phyloP scores from a whole-genome alignment of 2,888 invertebrate species.

The Chaetoderma sp. region DNA sequence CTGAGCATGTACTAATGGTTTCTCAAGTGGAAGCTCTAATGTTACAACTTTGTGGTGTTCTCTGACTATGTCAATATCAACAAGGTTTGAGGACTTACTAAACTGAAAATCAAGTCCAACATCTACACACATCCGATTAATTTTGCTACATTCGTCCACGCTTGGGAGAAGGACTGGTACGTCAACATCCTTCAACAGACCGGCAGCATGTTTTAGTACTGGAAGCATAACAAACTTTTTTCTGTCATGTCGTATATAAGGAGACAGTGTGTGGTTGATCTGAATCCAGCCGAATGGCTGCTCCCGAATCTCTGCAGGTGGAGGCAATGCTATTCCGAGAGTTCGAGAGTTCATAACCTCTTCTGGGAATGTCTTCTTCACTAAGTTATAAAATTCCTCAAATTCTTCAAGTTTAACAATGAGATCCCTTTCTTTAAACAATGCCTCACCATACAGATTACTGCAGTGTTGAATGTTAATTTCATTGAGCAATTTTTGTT shows the following conservation, averaged over 20 bases:
- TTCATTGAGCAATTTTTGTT: conserved; percentile 90
- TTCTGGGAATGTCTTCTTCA: conserved; percentile 70
- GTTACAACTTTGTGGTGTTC: conserved; percentile 48
- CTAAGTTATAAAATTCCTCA: conserved; percentile 86
- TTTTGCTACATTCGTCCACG: conserved; percentile 52
- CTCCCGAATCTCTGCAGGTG: neutral
- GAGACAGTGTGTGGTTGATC: conserved; percentile 89
- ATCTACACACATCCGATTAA: conserved; percentile 59
- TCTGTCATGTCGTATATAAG: conserved; percentile 83
- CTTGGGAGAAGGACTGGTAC: conserved; percentile 50
- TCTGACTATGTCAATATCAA: conserved; percentile 51
- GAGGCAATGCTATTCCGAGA: neutral
- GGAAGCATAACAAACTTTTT: conserved; percentile 85
- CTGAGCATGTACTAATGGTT: conserved; percentile 63
- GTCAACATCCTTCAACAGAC: conserved; percentile 49
- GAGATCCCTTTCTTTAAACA: conserved; percentile 88
- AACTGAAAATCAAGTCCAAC: conserved; percentile 62
- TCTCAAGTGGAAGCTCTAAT: conserved; percentile 57
- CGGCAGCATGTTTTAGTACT: conserved; percentile 64
- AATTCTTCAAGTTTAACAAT: conserved; percentile 90
- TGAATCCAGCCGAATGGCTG: conserved; percentile 58
- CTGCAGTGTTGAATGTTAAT: conserved; percentile 94
- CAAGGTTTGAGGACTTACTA: conserved; percentile 55
- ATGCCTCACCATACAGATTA: conserved; percentile 87
- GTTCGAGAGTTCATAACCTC: conserved; percentile 32